These are phyloP conservation scores for Syngnathus acus DNA, from an alignment of 2,797 vertebrate genomes.

Conservation along the genomic window DNA sequence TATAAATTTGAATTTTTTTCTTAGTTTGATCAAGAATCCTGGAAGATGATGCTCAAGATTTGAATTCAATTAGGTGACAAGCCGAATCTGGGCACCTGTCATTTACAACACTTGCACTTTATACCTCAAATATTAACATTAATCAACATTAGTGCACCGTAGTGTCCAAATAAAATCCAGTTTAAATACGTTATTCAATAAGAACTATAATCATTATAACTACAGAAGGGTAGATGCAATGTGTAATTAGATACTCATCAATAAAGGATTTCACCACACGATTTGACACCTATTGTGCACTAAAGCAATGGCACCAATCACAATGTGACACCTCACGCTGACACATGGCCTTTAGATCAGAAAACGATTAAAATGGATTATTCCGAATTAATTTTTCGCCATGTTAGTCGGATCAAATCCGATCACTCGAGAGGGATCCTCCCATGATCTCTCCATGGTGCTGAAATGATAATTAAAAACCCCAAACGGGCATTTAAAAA, in stretches of 20 bases:
- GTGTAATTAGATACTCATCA: background rate
- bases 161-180: background rate
- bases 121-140: background rate
- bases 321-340: background rate
- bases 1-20: too few species aligned
- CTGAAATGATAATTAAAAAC: conserved; percentile 44
- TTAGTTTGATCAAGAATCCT: too few species aligned
- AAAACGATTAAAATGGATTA: background rate
- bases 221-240: background rate
- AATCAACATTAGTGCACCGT: background rate
- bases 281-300: background rate
- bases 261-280: background rate
- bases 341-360: background rate
- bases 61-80: background rate
- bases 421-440: background rate
- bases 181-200: background rate
- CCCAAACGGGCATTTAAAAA: conserved; percentile 8
- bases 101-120: background rate
- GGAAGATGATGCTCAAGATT: background rate
- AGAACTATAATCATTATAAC: background rate
- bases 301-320: background rate
- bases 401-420: background rate
- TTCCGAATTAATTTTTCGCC: background rate
- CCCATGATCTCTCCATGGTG: conserved; percentile 58
- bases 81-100: too few species aligned